Percentiles rank a stretch among this genome's conserved stretches.
Evolutionary conservation across 2,113 vertebrate species (phyloP).

Genomic region (Triplophysa siluroides): DNA sequence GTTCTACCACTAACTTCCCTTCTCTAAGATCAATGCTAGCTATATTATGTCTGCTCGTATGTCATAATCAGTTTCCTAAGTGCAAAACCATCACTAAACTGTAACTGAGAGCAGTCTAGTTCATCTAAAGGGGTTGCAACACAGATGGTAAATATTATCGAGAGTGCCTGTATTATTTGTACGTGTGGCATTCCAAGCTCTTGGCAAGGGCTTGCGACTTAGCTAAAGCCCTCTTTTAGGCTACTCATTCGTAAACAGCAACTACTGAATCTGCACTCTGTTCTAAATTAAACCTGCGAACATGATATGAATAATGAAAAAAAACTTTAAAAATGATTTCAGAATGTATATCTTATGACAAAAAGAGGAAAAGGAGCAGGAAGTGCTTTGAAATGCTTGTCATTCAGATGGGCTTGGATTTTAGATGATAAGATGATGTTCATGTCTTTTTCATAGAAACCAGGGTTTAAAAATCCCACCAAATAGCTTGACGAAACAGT

Average conservation of each 20-base stretch:
- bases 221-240: constrained; percentile 49
- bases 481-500: too few species aligned
- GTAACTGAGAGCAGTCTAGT: not conserved
- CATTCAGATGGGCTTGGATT: too few species aligned
- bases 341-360: too few species aligned
- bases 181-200: constrained; percentile 65
- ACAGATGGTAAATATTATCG: constrained; percentile 3
- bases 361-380: too few species aligned
- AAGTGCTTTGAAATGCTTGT: too few species aligned
- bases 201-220: constrained; percentile 57
- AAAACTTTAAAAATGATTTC: too few species aligned
- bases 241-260: constrained; percentile 63
- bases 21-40: not conserved
- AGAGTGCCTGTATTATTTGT: constrained; percentile 44
- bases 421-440: too few species aligned
- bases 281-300: constrained; percentile 16
- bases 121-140: not conserved
- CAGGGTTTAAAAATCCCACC: too few species aligned
- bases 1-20: not conserved
- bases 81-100: not conserved
- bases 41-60: not conserved
- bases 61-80: not conserved
- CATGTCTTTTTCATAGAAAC: too few species aligned
- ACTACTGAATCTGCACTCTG: constrained; percentile 42
- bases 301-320: not conserved